A percentile compares a stretch with the other conserved stretches of the same genome.
These are phyloP conservation scores for Odocoileus hemionus DNA, from an alignment of 2,113 vertebrate species.

Conservation along the genomic window DNA sequence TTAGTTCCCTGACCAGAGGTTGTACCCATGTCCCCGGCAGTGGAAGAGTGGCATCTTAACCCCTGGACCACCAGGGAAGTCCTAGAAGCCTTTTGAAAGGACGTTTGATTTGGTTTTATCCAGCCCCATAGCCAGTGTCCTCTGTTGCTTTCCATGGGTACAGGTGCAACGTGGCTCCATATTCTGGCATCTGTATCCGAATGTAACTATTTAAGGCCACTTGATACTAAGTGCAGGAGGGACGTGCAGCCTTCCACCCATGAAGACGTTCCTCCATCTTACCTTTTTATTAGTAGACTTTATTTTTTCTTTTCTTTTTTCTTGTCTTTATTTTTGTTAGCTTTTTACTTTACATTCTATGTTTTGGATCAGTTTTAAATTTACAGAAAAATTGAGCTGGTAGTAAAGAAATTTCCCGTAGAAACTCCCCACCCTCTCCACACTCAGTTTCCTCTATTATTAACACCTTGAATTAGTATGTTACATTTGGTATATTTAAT, in stretches of 20 bases:
- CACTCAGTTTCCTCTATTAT: not conserved
- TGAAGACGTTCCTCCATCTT: fast-evolving
- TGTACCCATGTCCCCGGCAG: not conserved
- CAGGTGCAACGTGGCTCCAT: fast-evolving
- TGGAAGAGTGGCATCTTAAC: not conserved
- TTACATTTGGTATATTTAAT: not conserved
- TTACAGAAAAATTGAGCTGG: not conserved
- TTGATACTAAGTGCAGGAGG: no score
- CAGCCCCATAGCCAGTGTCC: fast-evolving
- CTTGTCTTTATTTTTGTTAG: not conserved
- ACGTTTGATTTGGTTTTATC: not conserved
- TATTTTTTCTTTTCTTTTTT: not conserved
- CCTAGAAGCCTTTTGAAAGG: not conserved
- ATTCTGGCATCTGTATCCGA: fast-evolving
- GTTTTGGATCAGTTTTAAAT: not conserved
- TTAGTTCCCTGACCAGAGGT: not conserved
- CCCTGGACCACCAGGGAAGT: not conserved
- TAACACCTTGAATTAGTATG: not conserved
- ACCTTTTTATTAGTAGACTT: not conserved
- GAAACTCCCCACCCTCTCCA: not conserved
- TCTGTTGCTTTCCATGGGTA: fast-evolving
- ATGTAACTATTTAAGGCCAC: not conserved
- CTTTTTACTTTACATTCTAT: not conserved
- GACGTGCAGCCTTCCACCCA: fast-evolving
- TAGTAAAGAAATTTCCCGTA: not conserved